Evolutionary conservation across 2,888 invertebrate genomes (phyloP), one percentile per base, ranked within the genome.

Genomic region (Hedya salicella): DNA sequence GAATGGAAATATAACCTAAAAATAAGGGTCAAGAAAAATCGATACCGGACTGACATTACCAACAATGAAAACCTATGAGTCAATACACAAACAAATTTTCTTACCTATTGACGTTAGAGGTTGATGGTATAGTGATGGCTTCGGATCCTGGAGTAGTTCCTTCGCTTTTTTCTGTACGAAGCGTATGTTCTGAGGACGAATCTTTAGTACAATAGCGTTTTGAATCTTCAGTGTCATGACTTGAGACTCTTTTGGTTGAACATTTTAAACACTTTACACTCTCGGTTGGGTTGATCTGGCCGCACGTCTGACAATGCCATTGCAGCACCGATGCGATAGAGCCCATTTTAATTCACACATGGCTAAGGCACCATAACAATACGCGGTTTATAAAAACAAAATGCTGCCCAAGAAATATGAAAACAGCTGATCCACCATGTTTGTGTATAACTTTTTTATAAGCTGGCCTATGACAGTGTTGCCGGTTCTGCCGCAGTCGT

Each of bases 251-350:
- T 84, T 93, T 93, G 81, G 93, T 93, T 77, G 96, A 96, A 93
- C 97, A 97, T 94, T 96, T 95, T 93, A 95, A 94, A 91, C 97
- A 97, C 93, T 94, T 95, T 78, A 94, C 93, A 89, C 95, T 95
- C 92, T 97, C 97, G 72, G 96, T 97, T 74, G 97, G 96, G 90
- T 97, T 97, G 91, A 97, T 97, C 91, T 96, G 95, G 92, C 96
- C 95, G 93, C 97, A 97, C 91, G 95, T 94, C 89, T 95, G 95
- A 94, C 97, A 97, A 93, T 96, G 96, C 97, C 97, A 97, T 94
- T 97, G 97, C 89, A 97, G 95, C 93, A 97, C 97, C 89, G 97
- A 97, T 93, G 97, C 97, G 93, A 97, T 97, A 89, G 97, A 97
- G 93, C 97, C 97, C 97, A 97, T 97, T 91, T 90, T 92, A 92